Evolutionary conservation across 1,140 invertebrate species (phyloP), one percentile per base, ranked within the genome.

Genomic region (Drosophila serrata): DNA sequence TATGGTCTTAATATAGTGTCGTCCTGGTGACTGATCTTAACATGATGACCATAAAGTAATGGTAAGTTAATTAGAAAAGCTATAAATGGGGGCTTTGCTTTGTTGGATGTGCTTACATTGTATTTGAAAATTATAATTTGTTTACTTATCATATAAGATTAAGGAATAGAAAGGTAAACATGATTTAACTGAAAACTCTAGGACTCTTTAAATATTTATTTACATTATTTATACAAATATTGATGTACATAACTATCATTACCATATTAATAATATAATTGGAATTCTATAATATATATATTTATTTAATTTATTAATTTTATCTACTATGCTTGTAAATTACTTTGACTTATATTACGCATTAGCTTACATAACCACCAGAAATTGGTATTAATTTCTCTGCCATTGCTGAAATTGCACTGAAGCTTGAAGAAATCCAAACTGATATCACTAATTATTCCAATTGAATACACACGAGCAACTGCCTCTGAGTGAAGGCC

Each of bases 381-480:
- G 17, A 9, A 37, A 13, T 55, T 24, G 51, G 51, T 55, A 55
- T 37, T 37, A 4, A 37, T 55, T 55, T 55, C 51, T 22, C 33
- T 24, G 19, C 8, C 19, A 37, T 37, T 31, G 0, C 51, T n/a
- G 8, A 22, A 22, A 19, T 22, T 12, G 31, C 24, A 31, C 29
- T 39, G 27, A 53, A 63, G 31, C 13, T 12, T 53, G 19, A 65
- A 56, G 45, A 65, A 85, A 69, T 69, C 56, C 60, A 2, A 39
- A 62, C 40, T 59, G 77, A 70, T 78, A 81, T 43, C 51, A 51
- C 59, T 75, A 86, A 85, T 81, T 85, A 81, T 85, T 85, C 81
- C 82, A 81, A 86, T 81, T 86, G 81, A 72, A 85, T 86, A 63
- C 62, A 76, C 77, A 77, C 53, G 51, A 81, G 69, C 77, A 63